Conservation (phyloP, 1,140 invertebrate genomes). For the Lysiphlebus fabarum region DNA sequence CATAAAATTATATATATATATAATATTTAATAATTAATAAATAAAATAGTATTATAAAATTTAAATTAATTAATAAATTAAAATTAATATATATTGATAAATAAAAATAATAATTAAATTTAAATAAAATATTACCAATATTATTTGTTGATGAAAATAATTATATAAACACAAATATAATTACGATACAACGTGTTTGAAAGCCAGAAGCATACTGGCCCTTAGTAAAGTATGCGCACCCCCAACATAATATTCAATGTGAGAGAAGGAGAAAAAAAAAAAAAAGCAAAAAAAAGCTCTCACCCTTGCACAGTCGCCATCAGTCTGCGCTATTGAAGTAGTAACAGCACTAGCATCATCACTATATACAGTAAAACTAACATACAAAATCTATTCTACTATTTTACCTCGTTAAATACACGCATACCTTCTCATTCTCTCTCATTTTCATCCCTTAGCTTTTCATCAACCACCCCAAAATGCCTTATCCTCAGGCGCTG, state of each 20-base stretch:
- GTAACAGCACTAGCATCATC: neutral
- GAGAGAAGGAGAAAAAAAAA: neutral
- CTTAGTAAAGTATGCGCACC: conserved; percentile 39
- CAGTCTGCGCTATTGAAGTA: too few species aligned
- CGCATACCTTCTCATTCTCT: conserved; percentile 1
- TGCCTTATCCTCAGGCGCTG: neutral
- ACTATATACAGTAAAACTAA: conserved; percentile 6
- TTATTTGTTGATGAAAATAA: neutral
- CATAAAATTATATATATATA: too few species aligned
- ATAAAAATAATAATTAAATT: neutral
- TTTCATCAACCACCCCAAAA: neutral
- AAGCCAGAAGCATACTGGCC: conserved; percentile 43
- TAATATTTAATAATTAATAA: too few species aligned
- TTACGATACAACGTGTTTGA: conserved; percentile 24
- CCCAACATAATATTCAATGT: conserved; percentile 18
- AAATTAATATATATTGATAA: neutral
- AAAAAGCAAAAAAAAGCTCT: too few species aligned
- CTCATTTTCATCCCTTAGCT: neutral
- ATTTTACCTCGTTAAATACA: conserved; percentile 6
- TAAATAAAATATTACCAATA: neutral
- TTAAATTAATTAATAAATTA: neutral
- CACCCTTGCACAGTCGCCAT: neutral
- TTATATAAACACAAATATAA: too few species aligned
- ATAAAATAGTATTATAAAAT: too few species aligned
- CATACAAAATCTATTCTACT: conserved; percentile 11